Conservation (phyloP, 1,140 invertebrate species). For the Drosophila navojoa region DNA sequence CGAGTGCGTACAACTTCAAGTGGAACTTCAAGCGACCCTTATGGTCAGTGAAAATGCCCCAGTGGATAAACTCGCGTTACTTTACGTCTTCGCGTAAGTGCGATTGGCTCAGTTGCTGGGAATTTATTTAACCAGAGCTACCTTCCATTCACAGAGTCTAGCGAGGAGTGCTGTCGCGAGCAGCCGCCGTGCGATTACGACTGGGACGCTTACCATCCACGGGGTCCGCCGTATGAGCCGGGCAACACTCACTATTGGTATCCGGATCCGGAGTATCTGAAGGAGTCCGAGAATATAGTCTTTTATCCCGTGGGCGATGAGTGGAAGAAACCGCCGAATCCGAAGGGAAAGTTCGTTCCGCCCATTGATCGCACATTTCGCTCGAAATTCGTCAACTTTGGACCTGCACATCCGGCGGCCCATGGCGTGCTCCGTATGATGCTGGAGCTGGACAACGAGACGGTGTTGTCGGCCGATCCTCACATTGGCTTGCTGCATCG, state of each 20-base stretch:
- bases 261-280: slow-evolving; percentile 85
- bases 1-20: slow-evolving; percentile 37
- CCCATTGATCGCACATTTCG: slow-evolving; percentile 85
- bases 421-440: slow-evolving; percentile 93
- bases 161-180: slow-evolving; percentile 9
- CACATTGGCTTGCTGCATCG: slow-evolving; percentile 85
- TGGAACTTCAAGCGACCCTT: slow-evolving; percentile 13
- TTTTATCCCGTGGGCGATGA: slow-evolving; percentile 85
- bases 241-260: slow-evolving; percentile 58
- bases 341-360: slow-evolving; percentile 19
- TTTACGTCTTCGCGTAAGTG: slow-evolving; percentile 37
- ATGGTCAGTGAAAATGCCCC: slow-evolving; percentile 14
- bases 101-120: too few relatives aligned
- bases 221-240: slow-evolving; percentile 37
- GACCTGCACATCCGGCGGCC: slow-evolving; percentile 93
- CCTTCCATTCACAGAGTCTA: neutral
- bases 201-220: slow-evolving; percentile 18
- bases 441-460: slow-evolving; percentile 91
- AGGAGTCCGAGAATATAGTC: slow-evolving; percentile 86
- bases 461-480: slow-evolving; percentile 83
- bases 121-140: neutral
- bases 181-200: slow-evolving; percentile 17
- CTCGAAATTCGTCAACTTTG: slow-evolving; percentile 91
- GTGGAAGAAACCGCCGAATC: slow-evolving; percentile 76
- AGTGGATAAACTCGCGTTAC: slow-evolving; percentile 34